Conservation (phyloP, 2,888 invertebrate genomes). For the Eupithecia vulgata region DNA sequence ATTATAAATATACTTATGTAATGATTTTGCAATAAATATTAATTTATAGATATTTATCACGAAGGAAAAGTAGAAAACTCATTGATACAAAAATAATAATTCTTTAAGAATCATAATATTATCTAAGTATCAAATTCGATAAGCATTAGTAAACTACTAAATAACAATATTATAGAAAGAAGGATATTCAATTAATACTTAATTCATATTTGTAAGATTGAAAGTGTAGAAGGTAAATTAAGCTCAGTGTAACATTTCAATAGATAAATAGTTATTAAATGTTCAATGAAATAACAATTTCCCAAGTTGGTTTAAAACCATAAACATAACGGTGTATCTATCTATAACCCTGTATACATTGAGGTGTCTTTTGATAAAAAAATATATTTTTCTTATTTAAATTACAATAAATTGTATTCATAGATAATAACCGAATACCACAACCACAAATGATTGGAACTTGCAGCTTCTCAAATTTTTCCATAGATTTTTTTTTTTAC, state of each 20-base stretch:
- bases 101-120: constrained; percentile 43
- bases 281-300: constrained; percentile 1
- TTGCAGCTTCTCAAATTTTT: neutral
- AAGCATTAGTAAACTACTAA: neutral
- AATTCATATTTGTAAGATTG: neutral
- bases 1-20: neutral
- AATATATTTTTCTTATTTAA: constrained; percentile 29
- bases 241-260: constrained; percentile 12
- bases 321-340: constrained; percentile 52
- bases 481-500: neutral
- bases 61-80: neutral
- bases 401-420: constrained; percentile 7
- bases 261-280: neutral
- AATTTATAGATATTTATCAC: neutral
- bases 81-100: constrained; percentile 27
- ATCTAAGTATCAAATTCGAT: constrained; percentile 52
- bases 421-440: constrained; percentile 1
- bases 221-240: constrained; percentile 12
- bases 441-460: constrained; percentile 11
- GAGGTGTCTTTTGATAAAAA: constrained; percentile 52
- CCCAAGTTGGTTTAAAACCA: constrained; percentile 30
- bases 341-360: constrained; percentile 71
- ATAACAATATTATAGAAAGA: neutral
- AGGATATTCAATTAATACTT: constrained; percentile 16
- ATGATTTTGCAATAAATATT: neutral